Percentiles rank a stretch among this genome's conserved stretches.
Evolutionary conservation across 2,888 invertebrate genomes (phyloP).

Genomic region (Drosophila ochracea): DNA sequence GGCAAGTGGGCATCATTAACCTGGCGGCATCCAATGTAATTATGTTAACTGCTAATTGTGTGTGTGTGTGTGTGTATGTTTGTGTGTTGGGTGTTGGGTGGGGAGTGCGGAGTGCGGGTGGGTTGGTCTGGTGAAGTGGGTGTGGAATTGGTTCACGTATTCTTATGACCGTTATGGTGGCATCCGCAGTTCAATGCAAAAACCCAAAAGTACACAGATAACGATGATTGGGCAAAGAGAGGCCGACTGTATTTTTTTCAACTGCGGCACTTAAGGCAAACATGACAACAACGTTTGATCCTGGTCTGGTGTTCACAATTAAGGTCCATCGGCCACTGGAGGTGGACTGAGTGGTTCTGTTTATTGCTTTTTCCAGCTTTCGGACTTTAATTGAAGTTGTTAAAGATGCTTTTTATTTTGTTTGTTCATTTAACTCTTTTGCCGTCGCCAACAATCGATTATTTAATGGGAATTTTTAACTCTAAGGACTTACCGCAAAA

Average conservation of each 20-base stretch:
- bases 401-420: constrained; percentile 10
- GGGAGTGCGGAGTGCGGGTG: too few species aligned
- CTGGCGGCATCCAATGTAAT: constrained; percentile 67
- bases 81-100: background rate
- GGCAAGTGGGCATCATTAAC: constrained; percentile 68
- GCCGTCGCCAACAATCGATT: constrained; percentile 8
- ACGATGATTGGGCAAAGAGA: constrained; percentile 40
- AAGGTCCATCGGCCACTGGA: constrained; percentile 9
- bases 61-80: constrained; percentile 11
- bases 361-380: constrained; percentile 1
- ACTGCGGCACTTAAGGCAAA: constrained; percentile 40
- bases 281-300: constrained; percentile 18
- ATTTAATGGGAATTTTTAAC: constrained; percentile 18
- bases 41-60: constrained; percentile 72
- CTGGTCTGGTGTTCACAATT: constrained; percentile 10
- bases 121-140: background rate
- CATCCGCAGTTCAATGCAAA: constrained; percentile 27
- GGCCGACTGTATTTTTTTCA: constrained; percentile 17
- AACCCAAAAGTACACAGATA: constrained; percentile 35
- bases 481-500: constrained; percentile 12
- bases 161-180: constrained; percentile 7
- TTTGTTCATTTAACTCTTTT: background rate
- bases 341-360: constrained; percentile 8
- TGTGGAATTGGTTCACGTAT: constrained; percentile 4
- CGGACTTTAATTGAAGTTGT: constrained; percentile 40